Evolutionary conservation across 2,888 invertebrate species (phyloP).

Genomic region (Bugula neritina): DNA sequence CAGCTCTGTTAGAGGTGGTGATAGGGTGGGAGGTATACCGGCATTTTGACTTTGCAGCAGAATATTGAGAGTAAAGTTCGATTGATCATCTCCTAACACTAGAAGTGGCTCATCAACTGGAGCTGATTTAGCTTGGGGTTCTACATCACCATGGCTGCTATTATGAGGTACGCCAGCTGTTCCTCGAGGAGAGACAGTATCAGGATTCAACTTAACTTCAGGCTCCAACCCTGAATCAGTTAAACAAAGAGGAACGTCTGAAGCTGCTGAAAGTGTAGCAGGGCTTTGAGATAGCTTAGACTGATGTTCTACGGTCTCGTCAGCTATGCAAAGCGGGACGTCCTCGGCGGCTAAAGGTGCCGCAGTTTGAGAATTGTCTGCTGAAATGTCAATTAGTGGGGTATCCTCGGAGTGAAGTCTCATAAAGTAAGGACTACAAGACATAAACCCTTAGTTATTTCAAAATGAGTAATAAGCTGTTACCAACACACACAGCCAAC

Average conservation of each 20-base stretch:
- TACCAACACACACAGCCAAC: too few relatives aligned
- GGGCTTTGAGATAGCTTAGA: too few relatives aligned
- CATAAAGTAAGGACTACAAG: neutral
- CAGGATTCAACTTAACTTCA: too few relatives aligned
- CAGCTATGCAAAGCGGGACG: too few relatives aligned
- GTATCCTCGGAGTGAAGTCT: neutral
- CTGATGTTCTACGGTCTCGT: too few relatives aligned
- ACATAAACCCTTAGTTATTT: too few relatives aligned
- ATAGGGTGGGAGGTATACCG: neutral
- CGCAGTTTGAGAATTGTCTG: neutral
- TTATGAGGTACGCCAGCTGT: constrained; percentile 4
- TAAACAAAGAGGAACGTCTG: constrained; percentile 11
- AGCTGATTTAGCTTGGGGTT: neutral
- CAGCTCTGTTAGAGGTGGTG: neutral
- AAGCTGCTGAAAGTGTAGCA: neutral
- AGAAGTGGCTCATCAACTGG: neutral
- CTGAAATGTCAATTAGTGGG: neutral
- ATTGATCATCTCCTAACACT: neutral
- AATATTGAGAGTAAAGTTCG: neutral
- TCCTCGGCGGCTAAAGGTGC: neutral
- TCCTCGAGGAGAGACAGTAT: neutral
- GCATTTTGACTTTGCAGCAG: constrained; percentile 3
- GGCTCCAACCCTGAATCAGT: neutral
- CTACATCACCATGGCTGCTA: neutral
- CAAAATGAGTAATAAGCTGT: too few relatives aligned